A percentile compares a stretch with the other conserved stretches of the same genome.
Evolutionary conservation across 2,113 vertebrate species (phyloP).

Genomic region (Chauna torquata): DNA sequence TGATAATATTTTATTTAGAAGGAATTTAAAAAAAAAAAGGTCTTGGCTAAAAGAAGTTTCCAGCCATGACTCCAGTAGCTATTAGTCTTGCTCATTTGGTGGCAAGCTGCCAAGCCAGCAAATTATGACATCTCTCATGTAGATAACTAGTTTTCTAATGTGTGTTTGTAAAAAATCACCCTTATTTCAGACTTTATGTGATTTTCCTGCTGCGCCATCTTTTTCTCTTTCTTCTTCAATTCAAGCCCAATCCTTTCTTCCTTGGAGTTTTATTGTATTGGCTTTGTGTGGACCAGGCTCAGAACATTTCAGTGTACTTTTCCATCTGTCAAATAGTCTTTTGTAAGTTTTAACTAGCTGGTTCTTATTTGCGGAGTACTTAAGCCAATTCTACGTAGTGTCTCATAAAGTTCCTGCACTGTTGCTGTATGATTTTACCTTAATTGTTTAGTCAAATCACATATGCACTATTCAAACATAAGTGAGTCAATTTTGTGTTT

Average conservation of each 20-base stretch:
- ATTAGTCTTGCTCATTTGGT: not conserved
- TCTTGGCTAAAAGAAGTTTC: not conserved
- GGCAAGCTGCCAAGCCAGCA: not conserved
- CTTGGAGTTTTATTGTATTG: not conserved
- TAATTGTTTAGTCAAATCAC: not conserved
- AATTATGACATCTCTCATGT: not conserved
- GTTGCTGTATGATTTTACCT: not conserved
- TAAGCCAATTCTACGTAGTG: not conserved
- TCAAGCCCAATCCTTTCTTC: not conserved
- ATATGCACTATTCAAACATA: not conserved
- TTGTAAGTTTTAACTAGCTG: accelerated
- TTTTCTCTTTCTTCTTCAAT: not conserved
- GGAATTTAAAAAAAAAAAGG: not conserved
- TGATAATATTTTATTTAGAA: not conserved
- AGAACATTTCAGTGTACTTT: not conserved
- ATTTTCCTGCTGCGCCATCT: not conserved
- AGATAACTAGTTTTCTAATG: not conserved
- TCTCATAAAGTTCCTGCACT: not conserved
- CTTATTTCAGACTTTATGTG: not conserved
- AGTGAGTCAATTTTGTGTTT: not conserved
- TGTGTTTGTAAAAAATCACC: not conserved
- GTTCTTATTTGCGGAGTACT: not conserved
- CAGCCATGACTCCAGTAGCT: not conserved
- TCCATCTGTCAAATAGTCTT: not conserved
- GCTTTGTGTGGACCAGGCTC: not conserved